Conservation (phyloP, 2,113 vertebrate genomes). For the Periophthalmus modestus region DNA sequence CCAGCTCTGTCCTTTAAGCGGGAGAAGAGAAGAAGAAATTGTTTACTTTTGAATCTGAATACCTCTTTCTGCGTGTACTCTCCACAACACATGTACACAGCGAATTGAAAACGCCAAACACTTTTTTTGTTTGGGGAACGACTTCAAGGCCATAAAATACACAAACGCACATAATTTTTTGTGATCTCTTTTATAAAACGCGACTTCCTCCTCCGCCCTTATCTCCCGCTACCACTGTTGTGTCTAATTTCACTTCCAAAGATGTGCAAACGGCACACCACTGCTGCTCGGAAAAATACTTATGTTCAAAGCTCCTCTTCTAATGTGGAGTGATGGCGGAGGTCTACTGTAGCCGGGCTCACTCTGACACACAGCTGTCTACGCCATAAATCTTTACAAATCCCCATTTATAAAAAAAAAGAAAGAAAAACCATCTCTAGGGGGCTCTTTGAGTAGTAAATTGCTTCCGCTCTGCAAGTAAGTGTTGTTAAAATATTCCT, state of each 20-base stretch:
- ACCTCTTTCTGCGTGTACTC: slow-evolving; percentile 16
- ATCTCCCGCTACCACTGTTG: slow-evolving; percentile 71
- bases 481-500: slow-evolving; percentile 38
- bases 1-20: slow-evolving; percentile 19
- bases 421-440: slow-evolving; percentile 36
- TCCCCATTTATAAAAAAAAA: slow-evolving; percentile 51
- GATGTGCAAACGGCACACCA: slow-evolving; percentile 77
- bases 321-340: slow-evolving; percentile 77
- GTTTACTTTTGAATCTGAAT: slow-evolving; percentile 25
- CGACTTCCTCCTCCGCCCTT: slow-evolving; percentile 55
- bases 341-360: slow-evolving; percentile 68
- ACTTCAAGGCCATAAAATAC: slow-evolving; percentile 61
- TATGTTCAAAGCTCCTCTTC: slow-evolving; percentile 79
- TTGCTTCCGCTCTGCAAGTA: slow-evolving; percentile 64
- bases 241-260: slow-evolving; percentile 76
- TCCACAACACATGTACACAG: slow-evolving; percentile 32
- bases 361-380: slow-evolving; percentile 80
- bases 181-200: slow-evolving; percentile 66
- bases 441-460: slow-evolving; percentile 64
- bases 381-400: slow-evolving; percentile 78
- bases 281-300: slow-evolving; percentile 73
- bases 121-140: slow-evolving; percentile 65
- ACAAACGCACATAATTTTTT: slow-evolving; percentile 53
- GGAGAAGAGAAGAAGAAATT: slow-evolving; percentile 1
- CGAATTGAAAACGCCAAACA: slow-evolving; percentile 41